Percentiles rank a stretch among this genome's conserved stretches.
phyloP scores from a whole-genome alignment of 2,797 vertebrate genomes.

The Sparidentex hasta region DNA sequence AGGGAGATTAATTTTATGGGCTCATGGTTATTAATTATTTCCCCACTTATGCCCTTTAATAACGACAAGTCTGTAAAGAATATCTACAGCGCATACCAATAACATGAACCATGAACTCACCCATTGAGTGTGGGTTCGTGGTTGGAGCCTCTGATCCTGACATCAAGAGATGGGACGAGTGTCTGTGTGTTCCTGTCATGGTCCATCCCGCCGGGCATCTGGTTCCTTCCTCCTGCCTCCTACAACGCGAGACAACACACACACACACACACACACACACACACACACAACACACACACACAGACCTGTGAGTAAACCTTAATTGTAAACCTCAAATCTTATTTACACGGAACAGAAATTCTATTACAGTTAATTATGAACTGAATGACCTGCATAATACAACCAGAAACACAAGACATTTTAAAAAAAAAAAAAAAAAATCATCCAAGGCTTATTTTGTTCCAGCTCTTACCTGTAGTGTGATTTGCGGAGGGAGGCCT shows the following conservation, averaged over 20 bases:
- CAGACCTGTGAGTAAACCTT: too few relatives aligned
- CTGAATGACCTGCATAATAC: background rate
- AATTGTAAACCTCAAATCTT: background rate
- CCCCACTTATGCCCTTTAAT: too few relatives aligned
- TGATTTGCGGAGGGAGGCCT: slow-evolving; percentile 90
- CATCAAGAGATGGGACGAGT: slow-evolving; percentile 90
- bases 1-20: too few relatives aligned
- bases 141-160: slow-evolving; percentile 92
- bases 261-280: too few relatives aligned
- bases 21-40: too few relatives aligned
- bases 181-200: slow-evolving; percentile 92
- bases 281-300: background rate
- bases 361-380: background rate
- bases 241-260: slow-evolving; percentile 23
- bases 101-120: slow-evolving; percentile 77
- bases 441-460: slow-evolving; percentile 33
- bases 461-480: slow-evolving; percentile 91
- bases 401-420: background rate
- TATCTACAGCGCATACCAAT: background rate
- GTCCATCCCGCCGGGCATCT: slow-evolving; percentile 91
- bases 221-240: slow-evolving; percentile 86
- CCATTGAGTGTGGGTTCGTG: slow-evolving; percentile 96
- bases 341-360: background rate
- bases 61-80: background rate
- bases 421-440: too few relatives aligned